Conservation (phyloP, 2,888 invertebrate species). For the Amorpha juglandis region DNA sequence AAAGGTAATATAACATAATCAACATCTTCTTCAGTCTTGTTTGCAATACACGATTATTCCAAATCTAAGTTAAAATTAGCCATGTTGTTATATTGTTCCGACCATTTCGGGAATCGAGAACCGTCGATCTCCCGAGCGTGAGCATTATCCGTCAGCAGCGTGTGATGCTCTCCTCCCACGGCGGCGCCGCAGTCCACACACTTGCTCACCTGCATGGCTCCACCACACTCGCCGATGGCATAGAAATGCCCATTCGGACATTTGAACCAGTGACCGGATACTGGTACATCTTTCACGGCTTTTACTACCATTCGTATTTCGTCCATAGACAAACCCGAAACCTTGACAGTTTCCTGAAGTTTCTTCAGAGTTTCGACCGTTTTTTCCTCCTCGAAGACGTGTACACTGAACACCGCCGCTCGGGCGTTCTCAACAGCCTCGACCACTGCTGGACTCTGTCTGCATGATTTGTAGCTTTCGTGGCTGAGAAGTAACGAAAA, state of each 20-base stretch:
- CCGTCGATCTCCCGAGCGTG: slow-evolving; percentile 84
- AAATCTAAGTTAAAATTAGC: slow-evolving; percentile 53
- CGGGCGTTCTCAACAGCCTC: slow-evolving; percentile 42
- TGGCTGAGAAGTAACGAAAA: slow-evolving; percentile 52
- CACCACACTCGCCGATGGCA: slow-evolving; percentile 87
- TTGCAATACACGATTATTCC: neutral
- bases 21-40: neutral
- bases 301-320: slow-evolving; percentile 82
- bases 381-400: slow-evolving; percentile 49
- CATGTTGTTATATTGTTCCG: slow-evolving; percentile 69
- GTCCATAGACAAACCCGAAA: slow-evolving; percentile 47
- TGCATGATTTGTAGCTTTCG: slow-evolving; percentile 34
- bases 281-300: slow-evolving; percentile 76
- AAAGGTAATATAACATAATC: neutral
- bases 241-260: slow-evolving; percentile 89
- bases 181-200: slow-evolving; percentile 84
- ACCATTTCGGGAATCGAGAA: slow-evolving; percentile 76
- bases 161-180: slow-evolving; percentile 84
- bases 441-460: slow-evolving; percentile 38
- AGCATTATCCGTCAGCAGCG: slow-evolving; percentile 67
- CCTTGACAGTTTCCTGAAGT: slow-evolving; percentile 52
- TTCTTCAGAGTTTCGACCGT: slow-evolving; percentile 46
- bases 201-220: slow-evolving; percentile 78
- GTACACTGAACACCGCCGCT: slow-evolving; percentile 46
- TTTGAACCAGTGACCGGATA: slow-evolving; percentile 87